Percentiles rank a stretch among this genome's conserved stretches.
Evolutionary conservation across 2,797 vertebrate genomes (phyloP).

Genomic region (Galago senegalensis): DNA sequence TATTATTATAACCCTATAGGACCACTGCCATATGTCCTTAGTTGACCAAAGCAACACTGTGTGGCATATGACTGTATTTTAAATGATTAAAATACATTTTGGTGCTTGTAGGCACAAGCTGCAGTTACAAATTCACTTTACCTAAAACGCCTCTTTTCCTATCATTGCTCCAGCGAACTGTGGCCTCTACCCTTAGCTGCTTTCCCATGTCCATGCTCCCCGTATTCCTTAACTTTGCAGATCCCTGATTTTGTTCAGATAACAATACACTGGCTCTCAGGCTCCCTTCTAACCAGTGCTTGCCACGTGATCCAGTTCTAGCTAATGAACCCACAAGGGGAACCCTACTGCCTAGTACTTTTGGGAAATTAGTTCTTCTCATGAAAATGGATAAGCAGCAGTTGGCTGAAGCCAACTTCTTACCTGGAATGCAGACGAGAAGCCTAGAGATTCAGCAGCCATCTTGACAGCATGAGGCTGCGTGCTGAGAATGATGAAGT

Average conservation of each 20-base stretch:
- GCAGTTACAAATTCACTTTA: constrained; percentile 15
- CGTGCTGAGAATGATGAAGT: background rate
- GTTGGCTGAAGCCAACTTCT: background rate
- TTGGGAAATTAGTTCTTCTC: constrained; percentile 15
- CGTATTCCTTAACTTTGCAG: background rate
- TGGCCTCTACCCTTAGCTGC: background rate
- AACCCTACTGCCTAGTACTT: background rate
- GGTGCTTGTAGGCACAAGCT: background rate
- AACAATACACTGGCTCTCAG: background rate
- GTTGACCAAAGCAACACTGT: background rate
- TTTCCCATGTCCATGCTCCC: background rate
- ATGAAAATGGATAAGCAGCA: background rate
- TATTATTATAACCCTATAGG: background rate
- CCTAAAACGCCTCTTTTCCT: background rate
- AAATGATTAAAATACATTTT: constrained; percentile 16
- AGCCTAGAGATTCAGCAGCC: background rate
- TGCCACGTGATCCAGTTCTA: background rate
- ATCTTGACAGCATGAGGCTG: background rate
- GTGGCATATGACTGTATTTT: background rate
- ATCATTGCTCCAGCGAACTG: background rate
- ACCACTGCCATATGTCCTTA: background rate
- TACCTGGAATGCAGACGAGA: constrained; percentile 43
- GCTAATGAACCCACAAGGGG: background rate
- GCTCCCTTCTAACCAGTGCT: background rate
- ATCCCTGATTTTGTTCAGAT: background rate